Evolutionary conservation across 2,113 vertebrate species (phyloP).

Genomic region (Muscicapa adusta): DNA sequence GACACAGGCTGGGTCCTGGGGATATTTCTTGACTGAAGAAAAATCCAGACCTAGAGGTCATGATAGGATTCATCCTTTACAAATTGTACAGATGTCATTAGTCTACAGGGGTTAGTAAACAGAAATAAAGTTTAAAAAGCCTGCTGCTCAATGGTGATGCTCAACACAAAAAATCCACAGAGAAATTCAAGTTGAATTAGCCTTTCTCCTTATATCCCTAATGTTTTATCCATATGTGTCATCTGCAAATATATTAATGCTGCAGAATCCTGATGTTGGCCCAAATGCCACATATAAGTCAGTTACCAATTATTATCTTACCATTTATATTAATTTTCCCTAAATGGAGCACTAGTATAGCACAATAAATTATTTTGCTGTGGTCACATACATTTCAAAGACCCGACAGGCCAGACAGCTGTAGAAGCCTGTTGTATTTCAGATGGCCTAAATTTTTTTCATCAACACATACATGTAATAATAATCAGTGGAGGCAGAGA

Average conservation of each 20-base stretch:
- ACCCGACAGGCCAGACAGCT: background rate
- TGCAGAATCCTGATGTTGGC: background rate
- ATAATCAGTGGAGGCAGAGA: background rate
- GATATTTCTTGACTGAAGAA: background rate
- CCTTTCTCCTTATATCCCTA: background rate
- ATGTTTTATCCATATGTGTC: background rate
- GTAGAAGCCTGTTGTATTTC: background rate
- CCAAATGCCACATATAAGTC: background rate
- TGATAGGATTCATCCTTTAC: background rate
- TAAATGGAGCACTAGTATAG: background rate
- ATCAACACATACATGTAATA: background rate
- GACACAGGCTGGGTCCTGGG: background rate
- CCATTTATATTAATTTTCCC: background rate
- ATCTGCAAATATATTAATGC: background rate
- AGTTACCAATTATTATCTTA: slow-evolving; percentile 5
- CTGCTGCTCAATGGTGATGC: background rate
- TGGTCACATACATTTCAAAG: background rate
- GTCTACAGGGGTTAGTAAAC: background rate
- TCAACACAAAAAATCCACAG: background rate
- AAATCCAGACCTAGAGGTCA: background rate
- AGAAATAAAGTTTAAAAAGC: background rate
- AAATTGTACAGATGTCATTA: background rate
- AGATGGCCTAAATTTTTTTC: background rate
- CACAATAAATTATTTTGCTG: background rate
- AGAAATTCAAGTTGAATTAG: background rate